These are phyloP conservation scores for Labia minor DNA, from an alignment of 2,888 invertebrate species.

Conservation along the genomic window DNA sequence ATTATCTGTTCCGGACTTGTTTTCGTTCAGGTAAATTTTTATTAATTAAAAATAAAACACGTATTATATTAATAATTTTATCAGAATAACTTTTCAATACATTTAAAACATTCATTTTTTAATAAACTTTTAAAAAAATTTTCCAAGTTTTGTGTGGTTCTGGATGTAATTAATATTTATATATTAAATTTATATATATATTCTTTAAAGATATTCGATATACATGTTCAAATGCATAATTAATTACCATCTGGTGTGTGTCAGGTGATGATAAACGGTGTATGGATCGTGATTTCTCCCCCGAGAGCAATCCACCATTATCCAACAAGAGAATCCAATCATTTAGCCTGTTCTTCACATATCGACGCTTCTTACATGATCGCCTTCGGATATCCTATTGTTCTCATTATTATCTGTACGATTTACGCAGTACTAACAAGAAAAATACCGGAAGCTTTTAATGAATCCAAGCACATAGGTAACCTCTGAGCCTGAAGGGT, in stretches of 20 bases:
- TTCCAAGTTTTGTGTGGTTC: too few relatives aligned
- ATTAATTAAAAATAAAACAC: too few relatives aligned
- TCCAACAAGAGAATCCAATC: slow-evolving; percentile 83
- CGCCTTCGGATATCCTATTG: slow-evolving; percentile 85
- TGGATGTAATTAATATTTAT: too few relatives aligned
- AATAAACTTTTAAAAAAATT: slow-evolving; percentile 26
- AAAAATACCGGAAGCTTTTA: slow-evolving; percentile 97
- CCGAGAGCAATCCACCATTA: slow-evolving; percentile 82
- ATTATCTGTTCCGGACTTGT: slow-evolving; percentile 80
- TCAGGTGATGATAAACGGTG: slow-evolving; percentile 73
- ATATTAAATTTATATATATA: too few relatives aligned
- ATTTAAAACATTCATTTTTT: too few relatives aligned
- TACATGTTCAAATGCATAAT: too few relatives aligned
- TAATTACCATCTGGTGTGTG: too few relatives aligned
- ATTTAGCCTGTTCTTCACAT: slow-evolving; percentile 84
- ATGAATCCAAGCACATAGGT: slow-evolving; percentile 96
- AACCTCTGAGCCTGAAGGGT: too few relatives aligned
- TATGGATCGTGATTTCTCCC: slow-evolving; percentile 87
- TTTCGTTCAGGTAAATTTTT: slow-evolving; percentile 67
- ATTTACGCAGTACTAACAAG: slow-evolving; percentile 90
- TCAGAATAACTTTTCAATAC: slow-evolving; percentile 22
- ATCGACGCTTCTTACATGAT: slow-evolving; percentile 90
- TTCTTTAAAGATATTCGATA: too few relatives aligned
- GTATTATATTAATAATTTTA: too few relatives aligned
- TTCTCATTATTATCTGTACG: slow-evolving; percentile 84